Evolutionary conservation across 2,113 vertebrate species (phyloP).

Genomic region (Micronycteris hirsuta): DNA sequence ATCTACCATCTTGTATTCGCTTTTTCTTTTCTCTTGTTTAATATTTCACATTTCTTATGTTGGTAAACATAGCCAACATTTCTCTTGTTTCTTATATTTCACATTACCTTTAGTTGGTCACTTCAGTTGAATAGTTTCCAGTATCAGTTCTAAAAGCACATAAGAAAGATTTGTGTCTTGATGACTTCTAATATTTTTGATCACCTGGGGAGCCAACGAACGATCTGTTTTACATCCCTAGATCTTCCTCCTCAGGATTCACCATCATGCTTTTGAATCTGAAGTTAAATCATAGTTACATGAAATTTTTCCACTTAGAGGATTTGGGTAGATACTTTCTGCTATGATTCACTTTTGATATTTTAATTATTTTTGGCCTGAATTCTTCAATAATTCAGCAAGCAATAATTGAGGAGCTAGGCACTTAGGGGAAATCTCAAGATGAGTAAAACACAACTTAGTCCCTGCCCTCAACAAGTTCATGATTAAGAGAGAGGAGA

Average conservation of each 20-base stretch:
- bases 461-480: background rate
- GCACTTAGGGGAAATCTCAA: background rate
- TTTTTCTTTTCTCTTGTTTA: background rate
- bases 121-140: background rate
- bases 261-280: background rate
- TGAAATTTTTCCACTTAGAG: slow-evolving; percentile 20
- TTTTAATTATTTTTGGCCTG: slow-evolving; percentile 43
- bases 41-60: slow-evolving; percentile 5
- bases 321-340: slow-evolving; percentile 11
- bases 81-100: background rate
- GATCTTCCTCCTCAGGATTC: background rate
- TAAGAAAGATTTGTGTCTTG: slow-evolving; percentile 29
- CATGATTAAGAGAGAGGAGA: slow-evolving; percentile 10
- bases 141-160: background rate
- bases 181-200: slow-evolving; percentile 5
- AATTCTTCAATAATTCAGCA: slow-evolving; percentile 49
- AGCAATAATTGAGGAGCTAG: slow-evolving; percentile 21
- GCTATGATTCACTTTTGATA: slow-evolving; percentile 24
- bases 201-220: background rate
- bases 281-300: slow-evolving; percentile 24
- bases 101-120: background rate
- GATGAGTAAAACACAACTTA: slow-evolving; percentile 5
- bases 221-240: background rate
- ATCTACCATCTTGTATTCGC: background rate
- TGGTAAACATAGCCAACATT: too few species aligned